Conservation (phyloP, 2,888 invertebrate genomes). For the Pseudeuparius sepicola region DNA sequence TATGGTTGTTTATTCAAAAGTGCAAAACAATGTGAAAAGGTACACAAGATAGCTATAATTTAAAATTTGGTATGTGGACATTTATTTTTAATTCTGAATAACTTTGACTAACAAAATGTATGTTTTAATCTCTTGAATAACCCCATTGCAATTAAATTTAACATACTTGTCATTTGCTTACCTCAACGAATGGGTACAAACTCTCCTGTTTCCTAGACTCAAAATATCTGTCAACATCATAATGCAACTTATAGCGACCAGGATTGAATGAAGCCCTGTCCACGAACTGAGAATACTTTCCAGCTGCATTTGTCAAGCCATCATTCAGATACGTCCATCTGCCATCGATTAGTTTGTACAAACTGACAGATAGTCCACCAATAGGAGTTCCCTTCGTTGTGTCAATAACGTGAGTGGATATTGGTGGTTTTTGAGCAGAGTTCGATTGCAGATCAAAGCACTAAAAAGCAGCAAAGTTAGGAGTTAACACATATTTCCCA, state of each 20-base stretch:
- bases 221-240: constrained; percentile 64
- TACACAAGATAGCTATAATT: no score
- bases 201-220: constrained; percentile 48
- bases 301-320: constrained; percentile 53
- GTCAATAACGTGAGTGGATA: constrained; percentile 69
- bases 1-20: no score
- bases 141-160: no score
- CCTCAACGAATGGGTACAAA: constrained; percentile 70
- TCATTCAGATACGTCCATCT: constrained; percentile 60
- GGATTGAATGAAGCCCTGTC: constrained; percentile 48
- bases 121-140: background rate
- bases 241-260: constrained; percentile 66
- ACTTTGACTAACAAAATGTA: background rate
- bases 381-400: constrained; percentile 60
- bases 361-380: constrained; percentile 52
- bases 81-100: constrained; percentile 2
- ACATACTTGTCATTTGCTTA: no score
- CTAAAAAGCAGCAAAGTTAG: no score
- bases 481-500: no score
- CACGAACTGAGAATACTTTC: constrained; percentile 55
- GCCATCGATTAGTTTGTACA: constrained; percentile 54
- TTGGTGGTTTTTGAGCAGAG: constrained; percentile 43
- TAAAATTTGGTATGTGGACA: no score
- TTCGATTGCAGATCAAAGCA: no score
- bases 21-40: no score